These are phyloP conservation scores for Xylophagus ater DNA, from an alignment of 2,888 invertebrate species.

Conservation along the genomic window DNA sequence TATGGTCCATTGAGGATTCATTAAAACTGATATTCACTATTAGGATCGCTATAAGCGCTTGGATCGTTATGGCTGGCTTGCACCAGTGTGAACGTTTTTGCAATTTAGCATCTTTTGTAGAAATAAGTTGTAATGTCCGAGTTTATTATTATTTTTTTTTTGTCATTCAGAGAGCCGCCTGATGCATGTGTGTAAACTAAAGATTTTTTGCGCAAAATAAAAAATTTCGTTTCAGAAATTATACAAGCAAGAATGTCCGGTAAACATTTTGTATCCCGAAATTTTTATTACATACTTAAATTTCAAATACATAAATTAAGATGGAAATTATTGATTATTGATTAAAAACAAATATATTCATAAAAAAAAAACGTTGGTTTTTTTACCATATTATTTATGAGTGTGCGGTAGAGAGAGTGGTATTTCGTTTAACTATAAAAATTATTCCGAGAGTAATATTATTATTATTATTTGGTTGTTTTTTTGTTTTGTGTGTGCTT, in stretches of 20 bases:
- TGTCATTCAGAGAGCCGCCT: conserved; percentile 17
- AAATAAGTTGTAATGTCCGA: conserved; percentile 21
- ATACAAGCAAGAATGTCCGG: conserved; percentile 16
- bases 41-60: too few species aligned
- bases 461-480: conserved; percentile 12
- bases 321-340: too few species aligned
- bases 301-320: not conserved
- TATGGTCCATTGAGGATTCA: too few species aligned
- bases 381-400: too few species aligned
- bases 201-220: conserved; percentile 16
- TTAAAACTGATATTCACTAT: too few species aligned
- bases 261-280: conserved; percentile 13
- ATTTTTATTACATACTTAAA: conserved; percentile 4
- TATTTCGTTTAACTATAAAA: conserved; percentile 2
- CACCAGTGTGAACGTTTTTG: too few species aligned
- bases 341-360: conserved; percentile 1
- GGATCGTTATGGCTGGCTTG: too few species aligned
- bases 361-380: too few species aligned
- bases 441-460: conserved; percentile 14
- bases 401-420: conserved; percentile 10
- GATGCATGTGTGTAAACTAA: conserved; percentile 21
- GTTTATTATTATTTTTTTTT: conserved; percentile 12
- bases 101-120: conserved; percentile 6
- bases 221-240: conserved; percentile 1
- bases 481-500: conserved; percentile 11